Evolutionary conservation across 2,113 vertebrate species (phyloP), one percentile per base, ranked within the genome.

Genomic region (Ammodytes dubius): DNA sequence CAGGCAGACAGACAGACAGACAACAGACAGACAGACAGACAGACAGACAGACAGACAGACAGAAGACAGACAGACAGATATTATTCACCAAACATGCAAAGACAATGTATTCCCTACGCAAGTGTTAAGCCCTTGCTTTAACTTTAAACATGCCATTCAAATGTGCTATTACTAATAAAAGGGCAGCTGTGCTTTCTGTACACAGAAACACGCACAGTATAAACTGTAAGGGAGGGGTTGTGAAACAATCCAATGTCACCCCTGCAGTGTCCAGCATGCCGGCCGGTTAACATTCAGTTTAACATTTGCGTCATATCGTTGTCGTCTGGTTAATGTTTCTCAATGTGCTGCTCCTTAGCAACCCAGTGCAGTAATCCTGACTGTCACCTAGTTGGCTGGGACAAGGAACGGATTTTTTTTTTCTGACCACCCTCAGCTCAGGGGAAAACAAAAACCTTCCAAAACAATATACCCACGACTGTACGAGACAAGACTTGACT

Each of bases 291-390:
- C 45, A 1, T 75, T 83, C 66, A 67, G 63, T 70, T 66, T 39
- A 69, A 77, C 13, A 65, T 79, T 71, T 76, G 19, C 4, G 2
- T 84, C 46, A 87, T 46, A 10, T 40, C 7, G 17, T 6, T 15
- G 19, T 53, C 37, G 50, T 39, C 46, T 42, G 61, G 73, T 82
- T 83, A 89, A 91, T 82, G 82, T 90, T 89, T 88, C 35, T 39
- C 66, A 39, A 45, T 60, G 49, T 47, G 37, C 47, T 64, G 66
- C 35, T 60, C 59, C 74, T 76, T 35, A 70, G 59, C 13, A 63
- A 80, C 68, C 17, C 4, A 5, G 17, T 54, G 53, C 6, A 54
- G 3, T 68, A 49, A 71, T 70, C 59, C 63, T 15, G 7, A 27
- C 27, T 15, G 5, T 47, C 4, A 52, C 50, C 7, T 54, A 47